Evolutionary conservation across 2,888 invertebrate species (phyloP).

Genomic region (Diarsia rubi): DNA sequence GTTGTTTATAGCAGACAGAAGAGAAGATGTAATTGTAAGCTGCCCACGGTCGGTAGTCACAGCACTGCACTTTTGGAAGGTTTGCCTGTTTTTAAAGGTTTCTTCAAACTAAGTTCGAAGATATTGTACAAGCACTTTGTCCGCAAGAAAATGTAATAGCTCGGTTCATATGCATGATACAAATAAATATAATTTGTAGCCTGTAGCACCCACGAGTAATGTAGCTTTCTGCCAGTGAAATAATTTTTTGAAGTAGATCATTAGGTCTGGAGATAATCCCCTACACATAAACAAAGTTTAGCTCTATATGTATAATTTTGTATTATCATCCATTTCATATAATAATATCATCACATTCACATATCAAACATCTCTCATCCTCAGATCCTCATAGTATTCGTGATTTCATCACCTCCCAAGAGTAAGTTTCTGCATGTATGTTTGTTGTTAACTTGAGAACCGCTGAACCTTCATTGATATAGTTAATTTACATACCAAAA

Average conservation of each 20-base stretch:
- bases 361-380: slow-evolving; percentile 40
- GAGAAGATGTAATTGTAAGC: background rate
- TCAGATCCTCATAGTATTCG: slow-evolving; percentile 41
- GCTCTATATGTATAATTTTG: background rate
- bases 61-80: background rate
- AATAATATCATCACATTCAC: slow-evolving; percentile 29
- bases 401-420: slow-evolving; percentile 33
- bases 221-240: no score
- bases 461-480: background rate
- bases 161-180: no score
- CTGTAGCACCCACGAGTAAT: no score
- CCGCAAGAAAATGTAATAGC: no score
- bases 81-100: background rate
- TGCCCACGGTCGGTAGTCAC: slow-evolving; percentile 33
- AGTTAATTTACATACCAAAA: background rate
- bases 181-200: no score
- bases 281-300: no score
- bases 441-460: slow-evolving; percentile 12
- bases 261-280: no score
- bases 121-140: background rate
- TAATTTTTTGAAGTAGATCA: no score
- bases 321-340: background rate
- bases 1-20: background rate
- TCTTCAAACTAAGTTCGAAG: background rate
- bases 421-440: slow-evolving; percentile 39